Evolutionary conservation across 2,888 invertebrate species (phyloP), one percentile per base, ranked within the genome.

Genomic region (Tuta absoluta): DNA sequence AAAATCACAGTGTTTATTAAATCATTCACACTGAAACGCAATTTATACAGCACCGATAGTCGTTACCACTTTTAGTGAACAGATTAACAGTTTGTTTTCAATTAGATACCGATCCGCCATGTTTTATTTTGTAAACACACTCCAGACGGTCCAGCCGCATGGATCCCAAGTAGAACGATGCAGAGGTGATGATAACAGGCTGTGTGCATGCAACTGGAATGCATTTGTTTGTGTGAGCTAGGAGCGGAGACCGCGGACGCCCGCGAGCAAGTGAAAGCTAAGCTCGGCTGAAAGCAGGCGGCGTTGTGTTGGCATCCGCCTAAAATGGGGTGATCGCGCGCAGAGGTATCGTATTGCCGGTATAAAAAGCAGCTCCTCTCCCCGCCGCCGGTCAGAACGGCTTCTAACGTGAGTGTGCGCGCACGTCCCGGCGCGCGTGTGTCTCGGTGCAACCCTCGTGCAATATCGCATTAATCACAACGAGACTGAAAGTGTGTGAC

Each of bases 331-430:
- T 87, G 90, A 85, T 89, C 87, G 86, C 75, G 84, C 72, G 84
- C 81, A 79, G 77, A 81, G 92, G 95, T 94, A 94, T 95, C 95
- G 94, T 94, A 93, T 95, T 95, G 94, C 95, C 93, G 89, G 95
- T 95, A 95, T 95, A 95, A 95, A 95, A 95, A 93, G 93, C 92
- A 93, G 91, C 91, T 86, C 86, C 86, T 91, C 93, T 92, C 93
- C 93, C 93, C 93, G 93, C 93, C 93, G 93, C 94, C 95, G 95
- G 95, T 95, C 97, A 97, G 97, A 97, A 96, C 97, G 96, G 97
- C 97, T 97, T 96, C 96, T 95, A 97, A 96, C 96, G 97, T 97
- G 96, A 97, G 97, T 97, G 85, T 75, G 81, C 83, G 75, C 88
- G 86, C 84, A 86, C 84, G 89, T 77, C 65, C 73, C 56, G 17